Evolutionary conservation across 2,113 vertebrate genomes (phyloP), one percentile per base, ranked within the genome.

Genomic region (Pterocles gutturalis): DNA sequence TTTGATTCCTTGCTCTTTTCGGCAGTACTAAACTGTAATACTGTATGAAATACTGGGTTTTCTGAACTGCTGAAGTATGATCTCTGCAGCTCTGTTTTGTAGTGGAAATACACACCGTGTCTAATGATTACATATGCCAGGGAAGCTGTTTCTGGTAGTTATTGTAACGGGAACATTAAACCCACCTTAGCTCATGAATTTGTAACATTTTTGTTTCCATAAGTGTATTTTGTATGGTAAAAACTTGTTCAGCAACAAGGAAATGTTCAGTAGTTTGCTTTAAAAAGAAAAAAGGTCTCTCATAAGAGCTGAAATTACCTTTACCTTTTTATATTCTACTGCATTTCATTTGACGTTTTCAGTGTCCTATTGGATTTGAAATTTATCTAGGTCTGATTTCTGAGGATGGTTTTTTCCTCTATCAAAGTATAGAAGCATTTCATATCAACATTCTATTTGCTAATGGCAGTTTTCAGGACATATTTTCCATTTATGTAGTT

Each of bases 91-190:
- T 92, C 58, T 60, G 0, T 78, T 84, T 57, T 79, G 41, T 58
- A 36, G 45, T 91, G 78, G 73, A 84, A 91, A 79, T 87, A 54
- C 17, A 83, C 41, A 9, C 17, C 65, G 31, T 87, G 65, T 69
- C 86, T 76, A 33, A 58, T 65, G 49, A 46, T 87, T 87, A 72
- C 65, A 65, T 57, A 36, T 79, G 69, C 70, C 65, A 87, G 45
- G 87, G 71, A 73, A 89, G 70, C 77, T 94, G 69, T 65, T 92
- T 89, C 55, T 89, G 54, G 65, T 61, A 75, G 7, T 92, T 87
- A 51, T 9, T 84, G 33, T 66, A 54, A 58, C 41, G 76, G 53
- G 70, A 91, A 72, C 73, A 45, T 53, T 82, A 71, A 67, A 41
- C 29, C 55, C 36, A 48, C 58, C 38, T 18, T 64, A 31, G 64